Percentiles rank a stretch among this genome's conserved stretches.
phyloP scores from a whole-genome alignment of 30 jellyfish, hydroid and myxozoan species.

The Aurelia coerulea region DNA sequence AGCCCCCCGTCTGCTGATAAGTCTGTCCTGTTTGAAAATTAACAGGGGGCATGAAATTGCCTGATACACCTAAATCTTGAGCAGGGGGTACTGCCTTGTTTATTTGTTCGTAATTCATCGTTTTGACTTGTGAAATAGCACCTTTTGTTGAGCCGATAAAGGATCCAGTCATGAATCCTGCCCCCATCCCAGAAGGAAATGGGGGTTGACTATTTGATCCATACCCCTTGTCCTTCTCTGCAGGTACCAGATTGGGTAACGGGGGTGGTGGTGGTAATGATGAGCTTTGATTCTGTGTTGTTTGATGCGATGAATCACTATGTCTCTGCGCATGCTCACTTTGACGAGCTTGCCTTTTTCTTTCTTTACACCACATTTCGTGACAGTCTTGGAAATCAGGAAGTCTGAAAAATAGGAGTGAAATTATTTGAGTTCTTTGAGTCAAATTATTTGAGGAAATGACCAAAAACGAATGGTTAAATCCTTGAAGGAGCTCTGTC shows the following conservation, averaged over 20 bases:
- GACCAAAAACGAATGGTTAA: no score
- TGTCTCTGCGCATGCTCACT: constrained; percentile 61
- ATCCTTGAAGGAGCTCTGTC: no score
- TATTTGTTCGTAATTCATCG: constrained; percentile 34
- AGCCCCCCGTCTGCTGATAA: constrained; percentile 67
- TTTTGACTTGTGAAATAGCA: constrained; percentile 10
- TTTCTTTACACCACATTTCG: constrained; percentile 98
- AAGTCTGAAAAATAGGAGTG: constrained; percentile 51
- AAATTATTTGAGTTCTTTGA: no score
- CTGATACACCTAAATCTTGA: constrained; percentile 60
- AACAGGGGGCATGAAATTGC: constrained; percentile 75
- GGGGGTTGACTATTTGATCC: background rate
- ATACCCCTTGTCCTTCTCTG: constrained; percentile 46
- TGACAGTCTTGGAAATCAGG: constrained; percentile 99
- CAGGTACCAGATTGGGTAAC: constrained; percentile 51
- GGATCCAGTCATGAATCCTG: constrained; percentile 82
- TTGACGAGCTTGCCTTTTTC: constrained; percentile 88
- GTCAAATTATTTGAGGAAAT: no score
- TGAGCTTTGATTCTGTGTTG: constrained; percentile 41
- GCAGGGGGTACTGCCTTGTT: constrained; percentile 33
- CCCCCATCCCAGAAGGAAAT: constrained; percentile 62
- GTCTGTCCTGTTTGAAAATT: constrained; percentile 71
- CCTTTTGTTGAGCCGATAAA: constrained; percentile 45
- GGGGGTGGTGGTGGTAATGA: constrained; percentile 97
- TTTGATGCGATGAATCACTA: constrained; percentile 24